Conservation (phyloP, 2,888 invertebrate genomes). For the Hypsopygia costalis region DNA sequence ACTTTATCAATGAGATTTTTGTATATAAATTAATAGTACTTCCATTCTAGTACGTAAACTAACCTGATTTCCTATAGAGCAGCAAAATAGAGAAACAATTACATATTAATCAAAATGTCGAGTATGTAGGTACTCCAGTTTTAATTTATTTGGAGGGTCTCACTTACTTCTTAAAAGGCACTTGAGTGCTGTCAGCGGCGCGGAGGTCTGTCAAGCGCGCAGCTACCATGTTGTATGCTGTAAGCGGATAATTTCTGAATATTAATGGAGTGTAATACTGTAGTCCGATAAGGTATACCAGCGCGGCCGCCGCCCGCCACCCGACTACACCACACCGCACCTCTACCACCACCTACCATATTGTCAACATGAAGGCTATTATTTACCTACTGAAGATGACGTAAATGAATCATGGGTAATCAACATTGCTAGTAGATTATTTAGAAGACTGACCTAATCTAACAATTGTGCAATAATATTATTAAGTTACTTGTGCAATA, state of each 20-base stretch:
- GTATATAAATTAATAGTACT: too few relatives aligned
- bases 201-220: conserved; percentile 96
- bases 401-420: neutral
- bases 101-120: neutral
- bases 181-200: conserved; percentile 97
- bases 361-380: conserved; percentile 66
- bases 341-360: conserved; percentile 62
- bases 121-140: too few relatives aligned
- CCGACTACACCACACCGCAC: conserved; percentile 21
- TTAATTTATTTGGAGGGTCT: too few relatives aligned
- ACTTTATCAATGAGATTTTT: too few relatives aligned
- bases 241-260: conserved; percentile 86
- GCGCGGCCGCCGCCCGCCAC: conserved; percentile 33
- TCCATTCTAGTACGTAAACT: too few relatives aligned
- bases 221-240: conserved; percentile 99
- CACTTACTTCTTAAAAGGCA: conserved; percentile 99
- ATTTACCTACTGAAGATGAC: conserved; percentile 5
- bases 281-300: conserved; percentile 17
- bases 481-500: too few relatives aligned
- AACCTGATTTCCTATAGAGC: conserved; percentile 68
- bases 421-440: too few relatives aligned
- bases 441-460: too few relatives aligned
- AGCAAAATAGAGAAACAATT: conserved; percentile 25
- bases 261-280: conserved; percentile 65
- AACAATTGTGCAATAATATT: too few relatives aligned